Evolutionary conservation across 2,113 vertebrate genomes (phyloP).

Genomic region (Tiliqua scincoides): DNA sequence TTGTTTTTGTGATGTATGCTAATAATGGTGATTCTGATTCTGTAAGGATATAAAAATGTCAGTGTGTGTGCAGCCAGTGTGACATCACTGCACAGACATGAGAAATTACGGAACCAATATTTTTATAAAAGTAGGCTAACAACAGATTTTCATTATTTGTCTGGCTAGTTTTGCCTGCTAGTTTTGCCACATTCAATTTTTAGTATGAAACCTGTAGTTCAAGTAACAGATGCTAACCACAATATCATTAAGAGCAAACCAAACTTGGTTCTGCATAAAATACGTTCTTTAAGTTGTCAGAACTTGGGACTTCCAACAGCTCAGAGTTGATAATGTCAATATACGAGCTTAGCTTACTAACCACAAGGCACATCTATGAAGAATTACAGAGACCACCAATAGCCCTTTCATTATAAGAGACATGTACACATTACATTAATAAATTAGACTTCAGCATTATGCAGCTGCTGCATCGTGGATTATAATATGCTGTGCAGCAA

Average conservation of each 20-base stretch:
- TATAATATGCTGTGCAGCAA: constrained; percentile 62
- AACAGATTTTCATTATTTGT: neutral
- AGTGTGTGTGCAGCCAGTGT: neutral
- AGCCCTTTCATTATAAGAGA: constrained; percentile 63
- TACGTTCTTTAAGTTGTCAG: constrained; percentile 35
- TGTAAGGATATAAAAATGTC: neutral
- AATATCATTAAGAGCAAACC: constrained; percentile 6
- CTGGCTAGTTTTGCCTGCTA: neutral
- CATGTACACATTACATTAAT: constrained; percentile 64
- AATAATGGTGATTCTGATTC: too few species aligned
- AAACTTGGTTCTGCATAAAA: constrained; percentile 15
- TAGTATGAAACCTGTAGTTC: constrained; percentile 7
- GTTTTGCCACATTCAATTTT: constrained; percentile 18
- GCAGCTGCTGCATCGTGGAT: constrained; percentile 68
- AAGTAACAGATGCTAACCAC: constrained; percentile 23
- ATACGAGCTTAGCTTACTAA: constrained; percentile 64
- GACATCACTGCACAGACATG: neutral
- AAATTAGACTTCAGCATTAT: constrained; percentile 68
- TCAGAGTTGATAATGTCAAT: constrained; percentile 55
- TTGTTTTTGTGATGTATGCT: too few species aligned
- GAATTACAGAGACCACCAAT: constrained; percentile 68
- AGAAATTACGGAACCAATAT: neutral
- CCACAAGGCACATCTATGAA: constrained; percentile 56
- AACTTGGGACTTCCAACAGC: constrained; percentile 47
- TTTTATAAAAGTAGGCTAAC: neutral